These are phyloP conservation scores for Papilio helenus DNA, from an alignment of 1,140 invertebrate species.

Conservation along the genomic window DNA sequence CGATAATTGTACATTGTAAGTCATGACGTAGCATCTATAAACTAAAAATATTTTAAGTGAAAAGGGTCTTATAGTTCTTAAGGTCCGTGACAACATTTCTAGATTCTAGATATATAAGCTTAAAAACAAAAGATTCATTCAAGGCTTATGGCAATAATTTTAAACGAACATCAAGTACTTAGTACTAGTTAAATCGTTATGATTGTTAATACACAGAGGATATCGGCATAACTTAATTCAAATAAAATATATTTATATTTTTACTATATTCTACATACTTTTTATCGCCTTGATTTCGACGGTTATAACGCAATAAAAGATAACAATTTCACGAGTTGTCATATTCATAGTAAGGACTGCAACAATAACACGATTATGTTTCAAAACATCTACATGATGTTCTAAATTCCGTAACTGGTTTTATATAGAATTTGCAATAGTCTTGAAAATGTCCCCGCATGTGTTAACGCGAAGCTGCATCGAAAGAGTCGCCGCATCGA, in stretches of 20 bases:
- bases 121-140: too few relatives aligned
- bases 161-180: too few relatives aligned
- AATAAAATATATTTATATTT: not conserved
- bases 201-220: too few relatives aligned
- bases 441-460: constrained; percentile 49
- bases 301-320: not conserved
- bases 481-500: constrained; percentile 32
- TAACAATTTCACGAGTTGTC: constrained; percentile 3
- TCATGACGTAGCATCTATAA: too few relatives aligned
- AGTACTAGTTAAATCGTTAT: too few relatives aligned
- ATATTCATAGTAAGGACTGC: constrained; percentile 21
- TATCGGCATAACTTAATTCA: not conserved
- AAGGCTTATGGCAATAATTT: too few relatives aligned
- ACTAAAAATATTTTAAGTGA: too few relatives aligned
- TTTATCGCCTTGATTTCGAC: not conserved
- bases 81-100: too few relatives aligned
- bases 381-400: constrained; percentile 21
- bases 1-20: not conserved
- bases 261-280: not conserved
- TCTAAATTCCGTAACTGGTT: constrained; percentile 52
- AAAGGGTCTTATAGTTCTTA: too few relatives aligned
- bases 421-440: constrained; percentile 49
- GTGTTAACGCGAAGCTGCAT: constrained; percentile 49
- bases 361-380: constrained; percentile 3
- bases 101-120: too few relatives aligned